Percentiles rank a stretch among this genome's conserved stretches.
Conservation (phyloP, 2,113 vertebrate genomes). For the Amblyopsis rosae region DNA sequence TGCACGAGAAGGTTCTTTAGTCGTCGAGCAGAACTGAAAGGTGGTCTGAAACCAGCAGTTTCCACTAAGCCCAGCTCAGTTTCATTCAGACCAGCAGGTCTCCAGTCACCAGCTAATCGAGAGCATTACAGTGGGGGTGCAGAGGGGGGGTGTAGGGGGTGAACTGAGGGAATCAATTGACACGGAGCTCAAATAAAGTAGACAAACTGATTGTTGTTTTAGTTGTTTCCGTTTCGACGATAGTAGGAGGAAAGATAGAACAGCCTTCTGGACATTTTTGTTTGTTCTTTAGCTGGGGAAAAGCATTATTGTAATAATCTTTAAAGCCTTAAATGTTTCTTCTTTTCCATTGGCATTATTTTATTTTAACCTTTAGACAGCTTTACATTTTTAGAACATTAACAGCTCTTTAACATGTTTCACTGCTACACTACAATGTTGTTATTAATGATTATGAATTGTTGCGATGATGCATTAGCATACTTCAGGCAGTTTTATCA, state of each 20-base stretch:
- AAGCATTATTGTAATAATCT: conserved; percentile 65
- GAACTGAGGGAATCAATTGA: conserved; percentile 48
- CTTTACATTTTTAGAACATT: conserved; percentile 54
- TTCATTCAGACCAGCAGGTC: conserved; percentile 14
- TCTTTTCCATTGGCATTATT: conserved; percentile 33
- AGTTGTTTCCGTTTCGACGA: conserved; percentile 41
- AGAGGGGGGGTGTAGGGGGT: conserved; percentile 17
- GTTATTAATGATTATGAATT: conserved; percentile 2
- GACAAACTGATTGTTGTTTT: conserved; percentile 66
- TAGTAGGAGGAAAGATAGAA: conserved; percentile 35
- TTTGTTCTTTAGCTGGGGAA: conserved; percentile 48
- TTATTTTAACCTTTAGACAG: conserved; percentile 61
- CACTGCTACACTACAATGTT: conserved; percentile 51
- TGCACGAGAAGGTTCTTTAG: conserved; percentile 8
- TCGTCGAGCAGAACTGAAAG: conserved; percentile 14
- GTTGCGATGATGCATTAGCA: conserved; percentile 30
- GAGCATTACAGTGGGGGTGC: neutral
- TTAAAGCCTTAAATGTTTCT: conserved; percentile 73
- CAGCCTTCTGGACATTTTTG: conserved; percentile 40
- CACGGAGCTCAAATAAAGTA: conserved; percentile 66
- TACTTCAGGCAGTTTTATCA: conserved; percentile 40
- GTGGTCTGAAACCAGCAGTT: conserved; percentile 20
- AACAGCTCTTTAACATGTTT: conserved; percentile 56
- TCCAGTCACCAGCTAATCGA: conserved; percentile 1
- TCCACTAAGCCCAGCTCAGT: conserved; percentile 31